Conservation (phyloP, 92 coral and sea anemone genomes). For the Zoanthus solanderi region DNA sequence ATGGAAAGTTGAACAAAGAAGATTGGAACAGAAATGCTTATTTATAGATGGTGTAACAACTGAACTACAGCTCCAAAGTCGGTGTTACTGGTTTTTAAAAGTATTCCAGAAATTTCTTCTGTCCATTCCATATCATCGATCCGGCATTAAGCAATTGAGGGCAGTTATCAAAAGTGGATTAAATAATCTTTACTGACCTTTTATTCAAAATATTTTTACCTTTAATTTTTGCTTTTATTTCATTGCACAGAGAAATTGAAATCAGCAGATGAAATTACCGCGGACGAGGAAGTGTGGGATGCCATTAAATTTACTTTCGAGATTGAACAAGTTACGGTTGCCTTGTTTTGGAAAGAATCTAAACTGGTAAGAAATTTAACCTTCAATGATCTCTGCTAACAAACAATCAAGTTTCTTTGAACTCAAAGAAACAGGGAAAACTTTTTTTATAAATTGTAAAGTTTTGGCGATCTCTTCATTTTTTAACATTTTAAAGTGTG, state of each 20-base stretch:
- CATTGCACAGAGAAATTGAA: conserved; percentile 37
- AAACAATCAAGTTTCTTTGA: neutral
- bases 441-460: no score
- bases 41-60: no score
- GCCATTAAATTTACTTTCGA: conserved; percentile 87
- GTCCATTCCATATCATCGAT: no score
- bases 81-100: no score
- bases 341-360: conserved; percentile 78
- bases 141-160: no score
- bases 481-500: no score
- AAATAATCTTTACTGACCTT: neutral
- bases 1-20: no score
- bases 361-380: conserved; percentile 46
- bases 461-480: no score
- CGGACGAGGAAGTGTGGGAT: conserved; percentile 77
- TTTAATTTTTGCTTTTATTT: neutral
- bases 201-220: neutral
- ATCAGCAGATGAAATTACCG: conserved; percentile 20
- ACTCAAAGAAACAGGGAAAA: neutral
- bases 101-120: no score
- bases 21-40: no score
- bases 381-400: neutral
- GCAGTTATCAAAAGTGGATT: neutral
- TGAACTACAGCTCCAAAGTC: no score
- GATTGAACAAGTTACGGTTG: conserved; percentile 89